Evolutionary conservation across 1,140 invertebrate species (phyloP).

Genomic region (Anadara kagoshimensis): DNA sequence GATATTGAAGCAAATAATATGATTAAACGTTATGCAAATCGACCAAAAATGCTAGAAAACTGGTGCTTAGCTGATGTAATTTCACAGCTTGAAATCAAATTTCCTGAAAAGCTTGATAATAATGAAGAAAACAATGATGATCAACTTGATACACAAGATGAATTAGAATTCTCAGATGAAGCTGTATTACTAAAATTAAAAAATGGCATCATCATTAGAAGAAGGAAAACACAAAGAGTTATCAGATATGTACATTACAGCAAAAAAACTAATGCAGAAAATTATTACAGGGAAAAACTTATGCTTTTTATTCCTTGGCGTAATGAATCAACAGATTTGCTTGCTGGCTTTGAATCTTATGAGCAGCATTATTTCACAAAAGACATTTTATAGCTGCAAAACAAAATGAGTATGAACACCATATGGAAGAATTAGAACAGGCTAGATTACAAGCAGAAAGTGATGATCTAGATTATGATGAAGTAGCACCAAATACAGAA

Average conservation of each 20-base stretch:
- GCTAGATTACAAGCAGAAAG: conserved; percentile 22
- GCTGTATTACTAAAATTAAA: conserved; percentile 8
- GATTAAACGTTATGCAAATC: conserved; percentile 29
- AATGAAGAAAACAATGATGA: conserved; percentile 33
- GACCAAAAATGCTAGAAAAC: conserved; percentile 27
- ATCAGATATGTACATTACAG: conserved; percentile 33
- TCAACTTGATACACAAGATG: conserved; percentile 3
- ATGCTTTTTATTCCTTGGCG: conserved; percentile 39
- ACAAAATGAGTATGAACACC: conserved; percentile 16
- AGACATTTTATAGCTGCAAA: not conserved
- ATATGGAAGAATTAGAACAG: conserved; percentile 14
- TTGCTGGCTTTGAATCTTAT: not conserved
- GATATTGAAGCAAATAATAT: conserved; percentile 35
- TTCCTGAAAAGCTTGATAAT: conserved; percentile 9
- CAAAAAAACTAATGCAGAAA: conserved; percentile 25
- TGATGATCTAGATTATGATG: conserved; percentile 19
- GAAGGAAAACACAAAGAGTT: conserved; percentile 25
- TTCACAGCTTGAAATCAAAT: conserved; percentile 34
- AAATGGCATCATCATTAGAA: conserved; percentile 38
- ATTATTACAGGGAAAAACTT: conserved; percentile 30
- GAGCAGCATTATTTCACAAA: not conserved
- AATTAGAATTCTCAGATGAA: not conserved
- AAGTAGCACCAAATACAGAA: conserved; percentile 24
- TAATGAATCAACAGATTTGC: conserved; percentile 27
- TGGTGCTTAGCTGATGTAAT: conserved; percentile 39